phyloP scores from a whole-genome alignment of 2,797 vertebrate species.

The Macropodus opercularis region DNA sequence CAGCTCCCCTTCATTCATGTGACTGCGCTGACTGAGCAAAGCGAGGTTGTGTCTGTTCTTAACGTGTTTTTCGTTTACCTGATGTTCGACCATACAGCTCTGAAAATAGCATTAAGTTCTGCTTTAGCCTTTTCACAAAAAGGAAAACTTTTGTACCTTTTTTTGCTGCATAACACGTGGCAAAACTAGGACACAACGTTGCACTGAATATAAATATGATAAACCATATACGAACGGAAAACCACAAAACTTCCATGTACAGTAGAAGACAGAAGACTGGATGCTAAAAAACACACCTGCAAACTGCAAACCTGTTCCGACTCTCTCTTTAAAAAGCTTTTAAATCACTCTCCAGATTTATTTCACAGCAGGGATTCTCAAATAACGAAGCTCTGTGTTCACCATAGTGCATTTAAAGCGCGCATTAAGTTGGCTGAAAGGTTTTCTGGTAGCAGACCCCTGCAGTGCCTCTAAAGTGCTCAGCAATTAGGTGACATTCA shows the following conservation, averaged over 20 bases:
- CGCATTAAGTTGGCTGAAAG: conserved; percentile 8
- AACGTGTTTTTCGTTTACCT: neutral
- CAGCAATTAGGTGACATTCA: conserved; percentile 17
- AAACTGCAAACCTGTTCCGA: neutral
- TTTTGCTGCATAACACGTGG: conserved; percentile 11
- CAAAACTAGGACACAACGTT: conserved; percentile 18
- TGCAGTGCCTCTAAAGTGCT: neutral
- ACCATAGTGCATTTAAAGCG: conserved; percentile 9
- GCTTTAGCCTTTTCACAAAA: neutral
- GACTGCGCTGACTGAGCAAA: conserved; percentile 30
- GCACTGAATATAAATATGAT: conserved; percentile 13
- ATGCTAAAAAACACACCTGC: neutral
- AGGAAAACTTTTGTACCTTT: conserved; percentile 1
- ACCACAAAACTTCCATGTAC: neutral
- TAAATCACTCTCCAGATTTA: conserved; percentile 9
- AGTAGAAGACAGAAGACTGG: neutral
- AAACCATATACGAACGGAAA: conserved; percentile 1
- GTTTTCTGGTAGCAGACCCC: conserved; percentile 1
- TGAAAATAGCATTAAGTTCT: neutral
- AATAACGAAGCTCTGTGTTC: conserved; percentile 7
- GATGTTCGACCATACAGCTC: conserved; percentile 1
- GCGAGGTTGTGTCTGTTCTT: conserved; percentile 1
- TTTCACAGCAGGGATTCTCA: conserved; percentile 9
- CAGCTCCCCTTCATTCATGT: conserved; percentile 6
- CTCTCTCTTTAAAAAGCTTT: neutral